Evolutionary conservation across 2,888 invertebrate species (phyloP).

Genomic region (Smittia sp.): DNA sequence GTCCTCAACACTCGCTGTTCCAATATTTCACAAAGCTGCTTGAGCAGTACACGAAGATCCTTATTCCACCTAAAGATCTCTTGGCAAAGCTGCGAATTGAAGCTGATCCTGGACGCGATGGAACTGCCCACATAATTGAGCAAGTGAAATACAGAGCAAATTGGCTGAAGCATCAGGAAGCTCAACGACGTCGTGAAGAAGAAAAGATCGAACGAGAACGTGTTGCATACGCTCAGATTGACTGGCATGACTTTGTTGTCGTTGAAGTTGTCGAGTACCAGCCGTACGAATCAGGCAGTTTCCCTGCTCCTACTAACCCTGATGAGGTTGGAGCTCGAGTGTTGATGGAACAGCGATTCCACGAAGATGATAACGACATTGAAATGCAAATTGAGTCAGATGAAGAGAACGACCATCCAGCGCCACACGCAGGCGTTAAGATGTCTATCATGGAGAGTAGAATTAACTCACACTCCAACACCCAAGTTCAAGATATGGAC

Average conservation of each 20-base stretch:
- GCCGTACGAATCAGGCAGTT: slow-evolving; percentile 91
- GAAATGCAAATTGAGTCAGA: slow-evolving; percentile 90
- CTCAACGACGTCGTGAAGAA: slow-evolving; percentile 88
- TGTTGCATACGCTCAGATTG: slow-evolving; percentile 94
- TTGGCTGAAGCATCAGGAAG: slow-evolving; percentile 94
- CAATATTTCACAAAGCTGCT: slow-evolving; percentile 97
- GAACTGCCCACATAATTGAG: slow-evolving; percentile 66
- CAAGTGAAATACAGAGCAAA: slow-evolving; percentile 92
- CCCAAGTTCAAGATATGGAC: slow-evolving; percentile 85
- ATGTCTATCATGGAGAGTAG: slow-evolving; percentile 68
- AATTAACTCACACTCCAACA: slow-evolving; percentile 58
- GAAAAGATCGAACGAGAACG: slow-evolving; percentile 94
- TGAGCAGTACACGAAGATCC: slow-evolving; percentile 97
- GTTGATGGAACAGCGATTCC: slow-evolving; percentile 67
- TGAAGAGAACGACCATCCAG: slow-evolving; percentile 60
- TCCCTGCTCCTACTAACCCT: slow-evolving; percentile 96
- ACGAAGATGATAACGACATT: slow-evolving; percentile 75
- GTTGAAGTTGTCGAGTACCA: slow-evolving; percentile 99
- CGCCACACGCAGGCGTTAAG: slow-evolving; percentile 55
- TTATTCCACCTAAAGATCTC: slow-evolving; percentile 93
- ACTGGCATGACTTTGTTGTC: slow-evolving; percentile 99
- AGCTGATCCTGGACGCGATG: slow-evolving; percentile 61
- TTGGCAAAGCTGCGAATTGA: slow-evolving; percentile 76
- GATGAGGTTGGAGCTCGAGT: slow-evolving; percentile 95
- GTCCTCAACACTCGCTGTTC: slow-evolving; percentile 97